A percentile compares a stretch with the other conserved stretches of the same genome.
Conservation (phyloP, 2,888 invertebrate species). For the Sylvicola fuscatus region DNA sequence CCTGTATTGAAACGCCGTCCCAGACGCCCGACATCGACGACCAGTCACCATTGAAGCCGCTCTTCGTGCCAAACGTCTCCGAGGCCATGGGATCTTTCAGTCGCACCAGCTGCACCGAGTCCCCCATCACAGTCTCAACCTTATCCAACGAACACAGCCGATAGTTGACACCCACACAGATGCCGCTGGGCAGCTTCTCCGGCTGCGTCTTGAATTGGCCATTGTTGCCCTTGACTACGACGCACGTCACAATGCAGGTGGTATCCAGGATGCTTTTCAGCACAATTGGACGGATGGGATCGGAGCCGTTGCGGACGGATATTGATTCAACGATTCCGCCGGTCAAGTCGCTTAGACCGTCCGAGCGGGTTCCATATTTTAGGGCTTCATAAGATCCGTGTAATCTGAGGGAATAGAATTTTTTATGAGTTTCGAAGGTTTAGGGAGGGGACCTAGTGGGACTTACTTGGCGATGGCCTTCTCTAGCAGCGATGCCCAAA, state of each 20-base stretch:
- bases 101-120: conserved; percentile 48
- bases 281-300: conserved; percentile 36
- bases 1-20: conserved; percentile 53
- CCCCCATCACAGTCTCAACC: conserved; percentile 50
- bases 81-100: conserved; percentile 44
- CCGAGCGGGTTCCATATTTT: conserved; percentile 75
- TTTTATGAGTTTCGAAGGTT: conserved; percentile 2
- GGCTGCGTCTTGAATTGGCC: conserved; percentile 31
- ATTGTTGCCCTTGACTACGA: conserved; percentile 27
- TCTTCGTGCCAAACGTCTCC: conserved; percentile 30
- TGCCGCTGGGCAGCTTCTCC: conserved; percentile 41
- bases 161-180: conserved; percentile 63
- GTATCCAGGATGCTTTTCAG: conserved; percentile 52
- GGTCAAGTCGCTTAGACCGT: conserved; percentile 72
- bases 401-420: conserved; percentile 32
- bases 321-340: conserved; percentile 77
- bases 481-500: conserved; percentile 77
- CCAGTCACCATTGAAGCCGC: conserved; percentile 51
- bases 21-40: conserved; percentile 46
- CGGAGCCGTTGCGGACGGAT: conserved; percentile 45
- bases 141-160: conserved; percentile 50
- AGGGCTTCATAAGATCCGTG: conserved; percentile 87
- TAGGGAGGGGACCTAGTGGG: conserved; percentile 2
- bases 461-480: conserved; percentile 83
- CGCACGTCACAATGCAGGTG: conserved; percentile 68